These are phyloP conservation scores for Geophilus truncorum DNA, from an alignment of 2,888 invertebrate species.

Conservation along the genomic window DNA sequence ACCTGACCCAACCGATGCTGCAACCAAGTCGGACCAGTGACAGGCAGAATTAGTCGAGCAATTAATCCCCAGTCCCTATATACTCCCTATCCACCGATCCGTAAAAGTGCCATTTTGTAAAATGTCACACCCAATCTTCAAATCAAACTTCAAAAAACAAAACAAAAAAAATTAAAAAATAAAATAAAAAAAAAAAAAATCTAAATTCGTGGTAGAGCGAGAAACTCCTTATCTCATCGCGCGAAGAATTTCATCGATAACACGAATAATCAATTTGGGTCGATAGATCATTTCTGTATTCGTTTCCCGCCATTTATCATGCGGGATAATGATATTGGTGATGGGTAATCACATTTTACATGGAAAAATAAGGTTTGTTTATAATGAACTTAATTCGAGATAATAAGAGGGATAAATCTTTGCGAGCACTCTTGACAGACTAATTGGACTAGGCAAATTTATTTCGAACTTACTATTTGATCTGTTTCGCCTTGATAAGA, in stretches of 20 bases:
- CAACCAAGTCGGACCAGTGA: background rate
- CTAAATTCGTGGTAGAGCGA: too few relatives aligned
- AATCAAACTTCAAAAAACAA: too few relatives aligned
- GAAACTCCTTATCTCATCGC: background rate
- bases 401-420: constrained; percentile 18
- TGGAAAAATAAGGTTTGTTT: constrained; percentile 13
- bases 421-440: background rate
- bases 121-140: too few relatives aligned
- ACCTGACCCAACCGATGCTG: too few relatives aligned
- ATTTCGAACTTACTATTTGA: background rate
- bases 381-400: constrained; percentile 12
- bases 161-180: background rate
- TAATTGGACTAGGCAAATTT: constrained; percentile 8
- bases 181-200: background rate
- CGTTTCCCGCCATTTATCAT: background rate
- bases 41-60: background rate
- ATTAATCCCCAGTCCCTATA: background rate
- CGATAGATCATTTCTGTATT: background rate
- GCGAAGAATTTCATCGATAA: background rate
- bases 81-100: background rate
- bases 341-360: constrained; percentile 2
- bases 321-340: background rate
- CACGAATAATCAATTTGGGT: background rate
- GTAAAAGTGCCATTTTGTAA: background rate
- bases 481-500: constrained; percentile 3